A percentile compares a stretch with the other conserved stretches of the same genome.
Evolutionary conservation across 2,888 invertebrate species (phyloP).

Genomic region (Mesoligia furuncula): DNA sequence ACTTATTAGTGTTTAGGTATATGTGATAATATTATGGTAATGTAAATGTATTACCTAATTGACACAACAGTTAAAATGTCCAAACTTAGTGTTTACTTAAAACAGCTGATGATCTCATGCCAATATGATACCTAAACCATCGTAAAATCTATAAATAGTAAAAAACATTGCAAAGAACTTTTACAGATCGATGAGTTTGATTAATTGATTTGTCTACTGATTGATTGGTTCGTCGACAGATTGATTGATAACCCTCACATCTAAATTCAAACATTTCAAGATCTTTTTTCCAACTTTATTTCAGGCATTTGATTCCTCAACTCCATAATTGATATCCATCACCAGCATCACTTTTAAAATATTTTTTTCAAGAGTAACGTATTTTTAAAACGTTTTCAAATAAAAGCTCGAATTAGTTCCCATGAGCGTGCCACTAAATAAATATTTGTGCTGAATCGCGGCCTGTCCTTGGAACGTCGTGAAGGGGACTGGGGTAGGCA

Average conservation of each 20-base stretch:
- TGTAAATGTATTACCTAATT: not conserved
- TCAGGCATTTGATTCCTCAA: not conserved
- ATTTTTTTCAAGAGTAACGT: not conserved
- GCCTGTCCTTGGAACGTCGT: constrained; percentile 72
- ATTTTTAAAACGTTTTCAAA: constrained; percentile 10
- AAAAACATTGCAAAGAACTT: not conserved
- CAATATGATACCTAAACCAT: not conserved
- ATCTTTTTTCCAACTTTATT: not conserved
- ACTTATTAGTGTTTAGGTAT: no score
- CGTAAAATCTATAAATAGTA: not conserved
- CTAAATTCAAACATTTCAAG: not conserved
- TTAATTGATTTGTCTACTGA: constrained; percentile 8
- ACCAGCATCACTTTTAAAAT: not conserved
- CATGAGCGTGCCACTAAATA: constrained; percentile 65
- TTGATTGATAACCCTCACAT: constrained; percentile 8
- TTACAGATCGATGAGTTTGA: constrained; percentile 10
- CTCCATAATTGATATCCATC: not conserved
- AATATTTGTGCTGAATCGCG: constrained; percentile 68
- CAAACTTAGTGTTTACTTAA: not conserved
- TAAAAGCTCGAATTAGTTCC: constrained; percentile 25
- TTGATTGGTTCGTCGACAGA: constrained; percentile 9
- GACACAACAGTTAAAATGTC: not conserved
- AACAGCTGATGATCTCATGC: not conserved
- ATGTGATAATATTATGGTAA: not conserved
- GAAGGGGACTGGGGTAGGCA: constrained; percentile 51